These are phyloP conservation scores for Notamacropus eugenii DNA, from an alignment of 2,797 vertebrate species.

Conservation along the genomic window DNA sequence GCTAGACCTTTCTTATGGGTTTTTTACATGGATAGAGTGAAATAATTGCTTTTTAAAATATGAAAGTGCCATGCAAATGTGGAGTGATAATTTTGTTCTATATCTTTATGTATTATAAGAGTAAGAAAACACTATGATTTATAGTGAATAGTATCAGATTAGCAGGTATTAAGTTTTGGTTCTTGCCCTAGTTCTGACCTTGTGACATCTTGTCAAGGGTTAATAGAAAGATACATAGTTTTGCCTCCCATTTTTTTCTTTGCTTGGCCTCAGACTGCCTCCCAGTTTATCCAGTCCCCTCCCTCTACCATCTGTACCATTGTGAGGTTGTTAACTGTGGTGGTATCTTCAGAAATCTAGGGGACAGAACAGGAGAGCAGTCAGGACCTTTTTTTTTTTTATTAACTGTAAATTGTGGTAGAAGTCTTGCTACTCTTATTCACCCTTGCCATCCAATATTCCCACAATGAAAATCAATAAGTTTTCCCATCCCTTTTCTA, in stretches of 20 bases:
- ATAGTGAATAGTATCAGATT: neutral
- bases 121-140: neutral
- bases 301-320: neutral
- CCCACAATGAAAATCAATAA: neutral
- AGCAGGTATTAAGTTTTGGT: neutral
- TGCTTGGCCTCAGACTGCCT: conserved; percentile 18
- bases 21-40: neutral
- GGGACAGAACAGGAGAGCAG: neutral
- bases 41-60: neutral
- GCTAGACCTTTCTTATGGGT: neutral
- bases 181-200: conserved; percentile 31
- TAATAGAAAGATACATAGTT: neutral
- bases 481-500: neutral
- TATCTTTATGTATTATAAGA: neutral
- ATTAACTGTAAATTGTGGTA: neutral
- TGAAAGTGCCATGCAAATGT: neutral
- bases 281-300: neutral
- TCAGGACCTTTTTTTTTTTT: neutral
- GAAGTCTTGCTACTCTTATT: neutral
- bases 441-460: neutral
- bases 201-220: conserved; percentile 4
- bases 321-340: neutral
- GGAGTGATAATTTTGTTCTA: neutral
- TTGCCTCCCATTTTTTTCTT: neutral
- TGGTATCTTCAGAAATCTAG: neutral